Conservation (phyloP, 2,888 invertebrate species). For the Hypselothyrea guttata region DNA sequence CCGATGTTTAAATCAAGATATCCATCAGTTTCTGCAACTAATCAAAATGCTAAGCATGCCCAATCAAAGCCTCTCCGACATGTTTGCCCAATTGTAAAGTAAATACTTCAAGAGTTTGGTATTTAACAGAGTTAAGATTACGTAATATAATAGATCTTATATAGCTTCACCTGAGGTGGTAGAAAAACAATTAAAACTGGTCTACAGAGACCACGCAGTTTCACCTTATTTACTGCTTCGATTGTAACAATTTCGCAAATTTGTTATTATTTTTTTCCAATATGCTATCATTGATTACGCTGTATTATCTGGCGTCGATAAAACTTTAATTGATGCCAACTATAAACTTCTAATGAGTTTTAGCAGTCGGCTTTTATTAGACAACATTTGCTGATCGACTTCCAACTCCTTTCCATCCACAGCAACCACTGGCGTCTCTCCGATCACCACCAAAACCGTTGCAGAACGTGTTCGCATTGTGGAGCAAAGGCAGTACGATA, state of each 20-base stretch:
- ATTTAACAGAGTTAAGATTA: background rate
- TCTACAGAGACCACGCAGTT: too few species aligned
- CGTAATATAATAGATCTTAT: background rate
- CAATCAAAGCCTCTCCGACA: background rate
- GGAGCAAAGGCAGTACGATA: slow-evolving; percentile 80
- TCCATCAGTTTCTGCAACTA: too few species aligned
- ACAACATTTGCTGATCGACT: slow-evolving; percentile 21
- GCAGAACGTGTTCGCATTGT: slow-evolving; percentile 83
- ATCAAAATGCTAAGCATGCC: too few species aligned
- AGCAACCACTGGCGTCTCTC: slow-evolving; percentile 32
- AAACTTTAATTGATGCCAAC: background rate
- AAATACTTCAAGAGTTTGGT: too few species aligned
- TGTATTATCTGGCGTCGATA: too few species aligned
- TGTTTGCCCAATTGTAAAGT: too few species aligned
- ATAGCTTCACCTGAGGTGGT: too few species aligned
- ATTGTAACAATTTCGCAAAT: background rate
- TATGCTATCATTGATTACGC: background rate
- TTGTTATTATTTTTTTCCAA: background rate
- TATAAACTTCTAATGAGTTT: slow-evolving; percentile 11
- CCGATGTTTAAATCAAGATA: too few species aligned
- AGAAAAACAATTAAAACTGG: too few species aligned
- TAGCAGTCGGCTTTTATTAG: slow-evolving; percentile 9
- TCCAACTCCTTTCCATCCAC: background rate
- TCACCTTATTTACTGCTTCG: background rate
- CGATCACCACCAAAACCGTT: slow-evolving; percentile 77